Evolutionary conservation across 64 coral and sea anemone genomes (phyloP), one percentile per base, ranked within the genome.

Genomic region (Montipora capricornis): DNA sequence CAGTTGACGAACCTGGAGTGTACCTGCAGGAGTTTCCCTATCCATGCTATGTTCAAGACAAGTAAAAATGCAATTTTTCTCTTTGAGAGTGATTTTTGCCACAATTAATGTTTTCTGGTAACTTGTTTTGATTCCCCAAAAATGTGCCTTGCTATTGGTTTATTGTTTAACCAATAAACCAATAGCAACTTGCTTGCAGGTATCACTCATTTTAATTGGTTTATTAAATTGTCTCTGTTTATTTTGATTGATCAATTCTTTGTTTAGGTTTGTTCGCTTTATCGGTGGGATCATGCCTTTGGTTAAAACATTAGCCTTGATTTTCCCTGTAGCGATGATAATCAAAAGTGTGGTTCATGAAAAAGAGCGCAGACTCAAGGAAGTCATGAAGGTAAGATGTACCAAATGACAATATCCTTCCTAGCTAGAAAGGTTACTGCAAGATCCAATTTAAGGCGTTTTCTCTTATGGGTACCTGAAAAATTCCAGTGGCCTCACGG

Each of bases 301-400:
- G 66, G 94, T 99, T 9, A 99, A 96, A 95, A 99, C 98, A 3
- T 67, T 99, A 1, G 95, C 98, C 0, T 99, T 95, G 98, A 95
- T 99, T 20, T 99, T 96, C 64, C 96, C 84, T 62, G 95, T 96
- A 5, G 98, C 95, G 1, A 99, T 99, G 98, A 90, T 99, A 44
- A 94, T 99, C 47, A 99, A 94, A 47, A 77, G 95, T 16, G 94
- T 99, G 12, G 98, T 99, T 16, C 83, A 99, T 77, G 98, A 99
- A 68, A 99, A 99, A 52, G 98, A 99, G 68, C 93, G 47, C 20
- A 85, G 95, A 49, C 80, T 99, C 1, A 99, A 96, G 74, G 98
- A 99, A 94, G 98, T 99, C 19, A 99, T 99, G 98, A 99, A 99
- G 95, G 98, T 99, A 74, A 67, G 47, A 14, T 57, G 53, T 8